These are phyloP conservation scores for Pharmacophagus antenor DNA, from an alignment of 2,888 invertebrate genomes.

Conservation along the genomic window DNA sequence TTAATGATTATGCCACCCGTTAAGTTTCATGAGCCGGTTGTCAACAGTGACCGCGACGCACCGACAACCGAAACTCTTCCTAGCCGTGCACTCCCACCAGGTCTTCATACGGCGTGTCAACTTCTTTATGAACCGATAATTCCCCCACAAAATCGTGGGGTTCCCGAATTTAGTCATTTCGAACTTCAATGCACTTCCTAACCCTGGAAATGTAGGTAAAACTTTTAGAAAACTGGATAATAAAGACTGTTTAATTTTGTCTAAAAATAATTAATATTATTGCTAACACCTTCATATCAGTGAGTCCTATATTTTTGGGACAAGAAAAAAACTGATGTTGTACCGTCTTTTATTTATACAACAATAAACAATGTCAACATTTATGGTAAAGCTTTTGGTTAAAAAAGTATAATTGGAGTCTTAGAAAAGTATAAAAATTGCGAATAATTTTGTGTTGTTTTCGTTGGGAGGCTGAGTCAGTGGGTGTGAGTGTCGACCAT, in stretches of 20 bases:
- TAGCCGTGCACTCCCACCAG: constrained; percentile 69
- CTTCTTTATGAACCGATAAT: constrained; percentile 65
- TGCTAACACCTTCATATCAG: background rate
- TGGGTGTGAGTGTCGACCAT: constrained; percentile 45
- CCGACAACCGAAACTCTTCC: constrained; percentile 57
- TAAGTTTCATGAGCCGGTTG: constrained; percentile 59
- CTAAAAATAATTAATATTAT: background rate
- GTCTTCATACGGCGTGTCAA: constrained; percentile 57
- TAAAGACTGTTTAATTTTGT: constrained; percentile 23
- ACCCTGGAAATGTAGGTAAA: constrained; percentile 31
- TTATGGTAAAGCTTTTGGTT: too few relatives aligned
- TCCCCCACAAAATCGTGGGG: constrained; percentile 67
- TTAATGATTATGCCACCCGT: constrained; percentile 67
- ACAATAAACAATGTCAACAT: background rate
- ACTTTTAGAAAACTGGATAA: constrained; percentile 41
- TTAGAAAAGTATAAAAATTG: background rate
- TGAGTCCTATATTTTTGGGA: background rate
- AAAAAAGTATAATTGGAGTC: background rate
- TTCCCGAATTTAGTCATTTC: constrained; percentile 63
- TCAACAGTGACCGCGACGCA: constrained; percentile 65
- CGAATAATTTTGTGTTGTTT: too few relatives aligned
- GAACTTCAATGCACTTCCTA: constrained; percentile 45
- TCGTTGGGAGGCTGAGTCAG: constrained; percentile 1
- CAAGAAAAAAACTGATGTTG: background rate
- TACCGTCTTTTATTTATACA: background rate